phyloP scores from a whole-genome alignment of 2,113 vertebrate genomes.

The Pangasianodon hypophthalmus region DNA sequence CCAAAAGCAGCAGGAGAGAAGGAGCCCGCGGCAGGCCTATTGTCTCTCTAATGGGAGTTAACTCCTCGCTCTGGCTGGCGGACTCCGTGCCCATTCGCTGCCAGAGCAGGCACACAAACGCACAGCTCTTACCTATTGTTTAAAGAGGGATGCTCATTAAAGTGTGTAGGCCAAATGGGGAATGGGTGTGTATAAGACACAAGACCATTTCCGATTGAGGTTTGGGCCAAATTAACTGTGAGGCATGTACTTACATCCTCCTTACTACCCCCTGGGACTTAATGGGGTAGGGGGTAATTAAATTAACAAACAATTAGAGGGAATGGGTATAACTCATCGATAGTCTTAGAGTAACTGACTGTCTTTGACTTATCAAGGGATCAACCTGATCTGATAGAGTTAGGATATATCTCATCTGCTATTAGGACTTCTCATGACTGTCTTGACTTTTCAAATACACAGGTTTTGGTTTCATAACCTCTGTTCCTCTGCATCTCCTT shows the following conservation, averaged over 20 bases:
- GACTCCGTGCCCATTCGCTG: slow-evolving; percentile 44
- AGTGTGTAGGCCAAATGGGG: slow-evolving; percentile 47
- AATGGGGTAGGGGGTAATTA: slow-evolving; percentile 27
- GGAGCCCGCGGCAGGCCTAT: slow-evolving; percentile 48
- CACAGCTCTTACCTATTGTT: slow-evolving; percentile 52
- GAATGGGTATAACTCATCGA: slow-evolving; percentile 16
- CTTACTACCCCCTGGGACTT: slow-evolving; percentile 39
- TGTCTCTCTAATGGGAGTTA: slow-evolving; percentile 64
- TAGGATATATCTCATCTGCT: neutral
- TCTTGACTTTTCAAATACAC: neutral
- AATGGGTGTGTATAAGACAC: slow-evolving; percentile 48
- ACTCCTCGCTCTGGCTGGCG: slow-evolving; percentile 53
- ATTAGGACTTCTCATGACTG: neutral
- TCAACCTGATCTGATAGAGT: neutral
- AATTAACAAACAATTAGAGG: slow-evolving; percentile 46
- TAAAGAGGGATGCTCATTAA: slow-evolving; percentile 57
- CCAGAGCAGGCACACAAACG: slow-evolving; percentile 32
- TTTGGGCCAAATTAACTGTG: slow-evolving; percentile 37
- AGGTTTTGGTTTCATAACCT: neutral
- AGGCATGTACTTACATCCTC: slow-evolving; percentile 43
- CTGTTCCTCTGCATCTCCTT: neutral
- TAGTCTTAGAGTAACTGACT: neutral
- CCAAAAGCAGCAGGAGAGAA: slow-evolving; percentile 40
- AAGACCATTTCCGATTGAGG: slow-evolving; percentile 50
- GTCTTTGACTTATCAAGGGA: neutral